Percentiles rank a stretch among this genome's conserved stretches.
Evolutionary conservation across 2,113 vertebrate species (phyloP).

Genomic region (Nyctibius bracteatus): DNA sequence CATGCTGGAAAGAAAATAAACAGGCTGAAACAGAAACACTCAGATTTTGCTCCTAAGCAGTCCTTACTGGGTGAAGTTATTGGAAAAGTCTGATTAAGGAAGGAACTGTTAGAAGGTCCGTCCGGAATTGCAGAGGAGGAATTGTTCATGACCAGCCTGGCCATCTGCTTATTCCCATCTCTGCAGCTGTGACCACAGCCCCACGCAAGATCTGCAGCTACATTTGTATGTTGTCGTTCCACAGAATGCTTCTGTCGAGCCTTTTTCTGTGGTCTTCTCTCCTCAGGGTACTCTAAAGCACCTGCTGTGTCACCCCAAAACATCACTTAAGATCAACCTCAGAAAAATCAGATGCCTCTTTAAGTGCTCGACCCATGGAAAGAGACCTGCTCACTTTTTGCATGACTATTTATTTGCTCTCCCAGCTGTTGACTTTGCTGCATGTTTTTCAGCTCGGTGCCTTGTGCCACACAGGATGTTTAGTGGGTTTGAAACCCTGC

Average conservation of each 20-base stretch:
- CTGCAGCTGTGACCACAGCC: background rate
- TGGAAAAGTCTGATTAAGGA: background rate
- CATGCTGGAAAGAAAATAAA: background rate
- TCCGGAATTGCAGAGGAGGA: background rate
- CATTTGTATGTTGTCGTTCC: background rate
- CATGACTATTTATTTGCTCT: background rate
- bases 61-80: background rate
- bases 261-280: background rate
- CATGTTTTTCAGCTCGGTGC: background rate
- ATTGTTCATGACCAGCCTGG: background rate
- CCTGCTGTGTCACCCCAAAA: background rate
- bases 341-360: background rate
- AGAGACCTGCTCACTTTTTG: background rate
- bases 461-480: background rate
- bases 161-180: background rate
- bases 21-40: background rate
- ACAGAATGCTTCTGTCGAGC: background rate
- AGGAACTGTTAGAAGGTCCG: background rate
- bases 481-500: background rate
- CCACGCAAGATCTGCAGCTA: background rate
- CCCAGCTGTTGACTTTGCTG: background rate
- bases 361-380: background rate
- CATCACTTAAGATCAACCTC: background rate
- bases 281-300: background rate
- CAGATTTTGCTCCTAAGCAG: background rate